phyloP scores from a whole-genome alignment of 2,113 vertebrate species.

The Hymenochirus boettgeri region DNA sequence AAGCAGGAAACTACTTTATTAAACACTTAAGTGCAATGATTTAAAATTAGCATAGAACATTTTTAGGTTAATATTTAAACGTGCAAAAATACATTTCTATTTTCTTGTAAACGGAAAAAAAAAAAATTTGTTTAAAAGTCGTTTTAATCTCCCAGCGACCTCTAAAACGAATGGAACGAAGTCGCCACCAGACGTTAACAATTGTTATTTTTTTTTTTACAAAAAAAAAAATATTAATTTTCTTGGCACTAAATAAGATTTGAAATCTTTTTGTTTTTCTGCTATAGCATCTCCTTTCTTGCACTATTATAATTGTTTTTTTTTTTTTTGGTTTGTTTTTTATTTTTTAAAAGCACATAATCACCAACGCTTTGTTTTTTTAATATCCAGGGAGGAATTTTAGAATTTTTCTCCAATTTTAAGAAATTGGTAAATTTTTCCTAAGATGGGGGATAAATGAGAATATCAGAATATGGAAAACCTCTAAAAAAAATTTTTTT shows the following conservation, averaged over 20 bases:
- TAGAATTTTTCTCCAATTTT: too few relatives aligned
- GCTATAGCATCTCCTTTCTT: slow-evolving; percentile 23
- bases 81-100: slow-evolving; percentile 27
- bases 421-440: too few relatives aligned
- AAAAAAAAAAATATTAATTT: slow-evolving; percentile 22
- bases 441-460: too few relatives aligned
- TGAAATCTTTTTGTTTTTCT: slow-evolving; percentile 25
- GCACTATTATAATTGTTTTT: slow-evolving; percentile 28
- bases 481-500: too few relatives aligned
- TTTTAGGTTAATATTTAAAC: slow-evolving; percentile 32
- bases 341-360: too few relatives aligned
- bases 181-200: slow-evolving; percentile 37
- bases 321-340: not conserved
- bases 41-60: slow-evolving; percentile 29
- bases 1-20: slow-evolving; percentile 18
- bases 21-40: slow-evolving; percentile 38
- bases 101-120: slow-evolving; percentile 12
- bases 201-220: slow-evolving; percentile 10
- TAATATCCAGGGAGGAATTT: too few relatives aligned
- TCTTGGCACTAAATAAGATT: slow-evolving; percentile 36
- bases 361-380: too few relatives aligned
- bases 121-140: slow-evolving; percentile 28
- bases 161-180: slow-evolving; percentile 28
- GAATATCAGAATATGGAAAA: too few relatives aligned
- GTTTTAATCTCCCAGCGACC: slow-evolving; percentile 22